phyloP scores from a whole-genome alignment of 1,140 invertebrate genomes.

The Dreissena rostriformis region DNA sequence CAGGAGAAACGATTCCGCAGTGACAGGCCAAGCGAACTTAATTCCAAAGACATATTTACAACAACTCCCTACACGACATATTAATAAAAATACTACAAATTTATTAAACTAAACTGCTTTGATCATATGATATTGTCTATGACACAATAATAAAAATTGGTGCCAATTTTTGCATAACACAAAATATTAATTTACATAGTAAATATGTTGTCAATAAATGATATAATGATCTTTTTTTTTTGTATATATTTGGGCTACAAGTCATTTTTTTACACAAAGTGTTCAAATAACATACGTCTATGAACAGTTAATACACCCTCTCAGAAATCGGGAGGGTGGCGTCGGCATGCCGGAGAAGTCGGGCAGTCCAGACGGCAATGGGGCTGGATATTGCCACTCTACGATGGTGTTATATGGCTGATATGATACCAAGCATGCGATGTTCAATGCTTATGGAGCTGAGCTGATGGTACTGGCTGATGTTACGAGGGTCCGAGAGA shows the following conservation, averaged over 20 bases:
- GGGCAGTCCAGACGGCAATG: slow-evolving; percentile 31
- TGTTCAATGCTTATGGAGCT: slow-evolving; percentile 7
- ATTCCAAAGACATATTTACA: slow-evolving; percentile 42
- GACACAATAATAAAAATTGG: slow-evolving; percentile 52
- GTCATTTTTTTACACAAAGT: slow-evolving; percentile 44
- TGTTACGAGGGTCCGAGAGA: background rate
- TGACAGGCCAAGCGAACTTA: slow-evolving; percentile 47
- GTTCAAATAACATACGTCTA: slow-evolving; percentile 22
- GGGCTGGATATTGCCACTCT: slow-evolving; percentile 57
- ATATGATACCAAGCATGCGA: background rate
- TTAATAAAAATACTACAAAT: slow-evolving; percentile 23
- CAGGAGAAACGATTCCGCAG: slow-evolving; percentile 43
- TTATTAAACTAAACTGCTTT: slow-evolving; percentile 46
- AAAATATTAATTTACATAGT: slow-evolving; percentile 55
- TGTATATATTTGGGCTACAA: slow-evolving; percentile 44
- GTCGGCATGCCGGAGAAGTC: background rate
- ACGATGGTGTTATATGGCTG: background rate
- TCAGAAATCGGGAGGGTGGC: background rate
- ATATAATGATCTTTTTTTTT: slow-evolving; percentile 39
- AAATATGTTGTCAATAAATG: slow-evolving; percentile 48
- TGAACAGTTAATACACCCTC: slow-evolving; percentile 38
- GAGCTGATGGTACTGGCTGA: background rate
- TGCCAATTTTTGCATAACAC: slow-evolving; percentile 50
- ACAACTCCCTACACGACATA: slow-evolving; percentile 38
- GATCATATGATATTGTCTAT: slow-evolving; percentile 51